Base-by-base conservation (phyloP, 2,113 vertebrate genomes). In the Mustela nigripes region DNA sequence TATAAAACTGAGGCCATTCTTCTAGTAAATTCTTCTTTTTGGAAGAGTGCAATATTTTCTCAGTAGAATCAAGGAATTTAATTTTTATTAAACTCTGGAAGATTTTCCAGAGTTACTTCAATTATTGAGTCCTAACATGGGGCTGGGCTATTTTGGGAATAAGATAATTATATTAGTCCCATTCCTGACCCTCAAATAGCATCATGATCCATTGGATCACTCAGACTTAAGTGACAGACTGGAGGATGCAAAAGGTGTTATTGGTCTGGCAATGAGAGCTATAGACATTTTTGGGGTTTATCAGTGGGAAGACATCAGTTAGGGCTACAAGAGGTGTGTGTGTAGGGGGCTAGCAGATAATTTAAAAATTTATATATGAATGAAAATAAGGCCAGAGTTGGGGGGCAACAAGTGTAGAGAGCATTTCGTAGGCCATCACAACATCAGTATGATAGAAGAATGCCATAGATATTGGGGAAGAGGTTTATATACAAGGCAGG, bases 61-160 rank as follows among this genome's bases (percentile, higher is more conserved):
- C 84, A 42, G 50, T n/a, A 76, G 84, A 94, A 48, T 74, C 50
- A 86, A 81, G 1, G 39, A 94, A 82, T 71, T 84, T 89, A 78
- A 92, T 50, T 93, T 91, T 92, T 81, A 62, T 91, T 78, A 28
- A 78, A 10, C 21, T 58, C 48, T 88, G 76, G 14, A 87, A 79
- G 36, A 36, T 80, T 48, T 95, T n/a, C 50, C 22, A 79, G 81
- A 79, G 31, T 65, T 79, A 18, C 45, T 91, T 90, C 5, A 82
- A 65, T 86, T 90, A 50, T 56, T 79, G 62, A 92, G 18, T 74
- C 76, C 24, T 60, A 87, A 56, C n/a, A 39, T 92, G 7, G 14
- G 53, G 15, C 31, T 78, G 33, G 39, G 18, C 2, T 92, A 9
- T 96, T 94, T 53, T 11, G 84, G 33, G 60, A 97, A 81, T 69